Base-by-base conservation (phyloP, 2,888 invertebrate species). In the Chrysolina haemoptera region DNA sequence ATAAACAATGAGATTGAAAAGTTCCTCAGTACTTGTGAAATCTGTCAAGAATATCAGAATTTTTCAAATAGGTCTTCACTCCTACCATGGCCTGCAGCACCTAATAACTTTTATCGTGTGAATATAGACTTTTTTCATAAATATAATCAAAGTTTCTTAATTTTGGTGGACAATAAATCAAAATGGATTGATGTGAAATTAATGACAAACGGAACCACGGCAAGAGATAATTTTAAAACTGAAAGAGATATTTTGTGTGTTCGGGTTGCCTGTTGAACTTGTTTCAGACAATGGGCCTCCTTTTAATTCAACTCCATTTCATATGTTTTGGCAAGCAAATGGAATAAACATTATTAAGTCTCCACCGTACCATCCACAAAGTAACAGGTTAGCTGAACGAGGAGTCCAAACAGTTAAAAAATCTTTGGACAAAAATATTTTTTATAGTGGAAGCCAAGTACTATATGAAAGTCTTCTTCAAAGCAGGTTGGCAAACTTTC, bases 231-330 rank as follows among this genome's bases (percentile, higher is more conserved):
- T 74, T 59, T 40, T 50, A 1, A 68, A 53, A 50, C 22, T 71
- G 40, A 74, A 74, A 78, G 75, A 76, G 73, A 50, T 81, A 71
- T 78, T n/a, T 71, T 68, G 46, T 18, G 59, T 79, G 14, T 75
- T 80, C 76, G 80, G 79, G 8, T 68, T 80, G 53, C 78, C 78
- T 20, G 73, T 67, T 41, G 79, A 76, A 70, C 20, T 80, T 14
- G 80, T 81, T 1, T 76, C 79, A 10, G 80, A 81, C 62, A 82
- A 81, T 70, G 80, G 79, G 35, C 78, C 81, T 18, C 80, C 79
- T 9, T 81, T 78, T 53, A 80, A 68, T 69, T 80, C 78, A 6
- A n/a, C 11, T 10, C 75, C 77, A 71, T 79, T 80, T 76, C 64
- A 68, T 41, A 22, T 35, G 10, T 82, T 81, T 76, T 81, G 79